Evolutionary conservation across 2,888 invertebrate species (phyloP).

Genomic region (Polia nebulosa): DNA sequence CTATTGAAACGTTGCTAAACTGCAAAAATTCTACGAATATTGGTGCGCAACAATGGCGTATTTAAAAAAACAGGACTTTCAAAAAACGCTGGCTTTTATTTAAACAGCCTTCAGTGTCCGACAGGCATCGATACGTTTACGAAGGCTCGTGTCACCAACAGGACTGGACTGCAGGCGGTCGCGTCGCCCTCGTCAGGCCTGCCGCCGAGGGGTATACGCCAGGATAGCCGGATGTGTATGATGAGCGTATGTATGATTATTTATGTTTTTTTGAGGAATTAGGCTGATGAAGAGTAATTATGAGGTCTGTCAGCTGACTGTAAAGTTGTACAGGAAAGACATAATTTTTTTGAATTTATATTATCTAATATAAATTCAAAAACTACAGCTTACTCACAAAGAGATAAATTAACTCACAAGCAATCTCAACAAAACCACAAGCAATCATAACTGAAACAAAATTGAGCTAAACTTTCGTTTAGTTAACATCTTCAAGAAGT

Average conservation of each 20-base stretch:
- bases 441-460: slow-evolving; percentile 34
- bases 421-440: slow-evolving; percentile 48
- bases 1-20: neutral
- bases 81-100: slow-evolving; percentile 25
- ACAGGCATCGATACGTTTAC: slow-evolving; percentile 57
- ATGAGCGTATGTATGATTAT: slow-evolving; percentile 15
- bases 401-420: slow-evolving; percentile 37
- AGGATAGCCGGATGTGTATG: slow-evolving; percentile 8
- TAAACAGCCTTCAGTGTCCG: slow-evolving; percentile 36
- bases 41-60: neutral
- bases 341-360: too few species aligned
- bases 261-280: neutral
- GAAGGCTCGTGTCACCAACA: slow-evolving; percentile 65
- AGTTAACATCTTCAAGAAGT: slow-evolving; percentile 46
- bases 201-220: slow-evolving; percentile 31
- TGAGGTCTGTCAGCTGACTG: too few species aligned
- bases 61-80: slow-evolving; percentile 17
- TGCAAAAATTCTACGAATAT: neutral
- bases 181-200: slow-evolving; percentile 43
- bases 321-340: neutral
- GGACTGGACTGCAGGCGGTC: slow-evolving; percentile 62
- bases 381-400: slow-evolving; percentile 27
- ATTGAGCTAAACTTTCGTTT: slow-evolving; percentile 46
- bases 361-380: neutral
- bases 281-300: neutral